Base-by-base conservation (phyloP, 2,113 vertebrate species). In the Microcebus ravelobensis region DNA sequence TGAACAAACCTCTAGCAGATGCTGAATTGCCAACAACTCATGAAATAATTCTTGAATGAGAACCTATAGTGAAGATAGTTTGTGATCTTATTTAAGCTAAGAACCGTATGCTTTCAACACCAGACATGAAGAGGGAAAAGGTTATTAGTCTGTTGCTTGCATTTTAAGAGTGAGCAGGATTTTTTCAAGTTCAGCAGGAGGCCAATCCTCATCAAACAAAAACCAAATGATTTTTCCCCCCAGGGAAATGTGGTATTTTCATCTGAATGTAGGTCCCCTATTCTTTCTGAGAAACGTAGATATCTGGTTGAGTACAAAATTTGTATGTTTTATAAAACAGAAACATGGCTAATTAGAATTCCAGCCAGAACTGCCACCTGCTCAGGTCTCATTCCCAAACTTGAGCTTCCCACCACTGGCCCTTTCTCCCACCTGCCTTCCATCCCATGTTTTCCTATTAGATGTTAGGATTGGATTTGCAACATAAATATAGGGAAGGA, bases 1-100 rank as follows among this genome's bases (percentile, higher is more conserved):
- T 98, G 96, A 96, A 71, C 95, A 96, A 93, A 86, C 65, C 67
- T 88, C 76, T 59, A 79, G 61, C 96, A 96, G 94, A 94, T 96
- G 94, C 34, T 94, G 50, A 91, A 93, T 86, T 97, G 81, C 88
- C 76, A 97, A 57, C 52, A 81, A 93, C 81, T 92, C 94, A 71
- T 59, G 79, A 92, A 93, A 94, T 93, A 87, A 96, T 92, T 96
- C 84, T 92, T 86, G 52, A 81, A 88, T 92, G 82, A 96, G 90
- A 95, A 95, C 67, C 29, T 73, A 39, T 18, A 50, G 8, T 68
- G 61, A 92, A 85, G 48, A 88, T 50, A 48, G 13, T 92, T 90
- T 80, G 65, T 50, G 55, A 68, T 88, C 71, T 86, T 93, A 90
- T 76, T 95, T 90, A 96, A 95, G 34, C 87, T 39, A 8, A 80